Evolutionary conservation across 2,888 invertebrate genomes (phyloP), one percentile per base, ranked within the genome.

Genomic region (Macropis europaea): DNA sequence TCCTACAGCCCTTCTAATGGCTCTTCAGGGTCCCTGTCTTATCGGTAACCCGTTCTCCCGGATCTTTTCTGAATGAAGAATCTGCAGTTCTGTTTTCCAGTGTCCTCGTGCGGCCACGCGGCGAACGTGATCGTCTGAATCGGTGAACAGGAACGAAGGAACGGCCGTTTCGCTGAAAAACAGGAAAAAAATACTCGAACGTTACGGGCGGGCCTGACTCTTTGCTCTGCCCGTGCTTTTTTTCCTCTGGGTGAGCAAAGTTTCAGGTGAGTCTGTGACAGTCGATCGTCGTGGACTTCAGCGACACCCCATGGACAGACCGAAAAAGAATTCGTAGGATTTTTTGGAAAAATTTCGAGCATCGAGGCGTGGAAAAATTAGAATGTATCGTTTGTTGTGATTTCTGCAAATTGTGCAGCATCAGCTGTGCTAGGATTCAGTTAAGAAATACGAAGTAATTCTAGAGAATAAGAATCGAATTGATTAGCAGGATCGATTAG

Each of bases 151-250:
- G 22, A n/a, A 24, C 26, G 7, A 17, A 6, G 38, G 36, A 28
- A 32, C 17, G 28, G 13, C 28, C n/a, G n/a, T 28, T 3, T 26
- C 22, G 52, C 15, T n/a, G n/a, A n/a, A n/a, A n/a, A n/a, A n/a
- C n/a, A n/a, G n/a, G n/a, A n/a, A n/a, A n/a, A n/a, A n/a, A 47
- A 60, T 54, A 63, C 30, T 48, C 53, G 82, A 84, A 86, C 92
- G 91, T 91, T 91, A 92, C 93, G 92, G 91, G 91, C 92, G 93
- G 93, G 94, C 95, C 95, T 95, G 95, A 95, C 94, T 94, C 93
- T 92, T 94, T 95, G 95, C 95, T 94, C 94, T 92, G 92, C 94
- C 95, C 94, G 93, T 93, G 83, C 91, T 24, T 32, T 47, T 64
- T 63, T 64, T 11, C 26, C 15, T 26, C 90, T 90, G 94, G 95